Conservation (phyloP, 2,888 invertebrate species). For the Cataglyphis livida region DNA sequence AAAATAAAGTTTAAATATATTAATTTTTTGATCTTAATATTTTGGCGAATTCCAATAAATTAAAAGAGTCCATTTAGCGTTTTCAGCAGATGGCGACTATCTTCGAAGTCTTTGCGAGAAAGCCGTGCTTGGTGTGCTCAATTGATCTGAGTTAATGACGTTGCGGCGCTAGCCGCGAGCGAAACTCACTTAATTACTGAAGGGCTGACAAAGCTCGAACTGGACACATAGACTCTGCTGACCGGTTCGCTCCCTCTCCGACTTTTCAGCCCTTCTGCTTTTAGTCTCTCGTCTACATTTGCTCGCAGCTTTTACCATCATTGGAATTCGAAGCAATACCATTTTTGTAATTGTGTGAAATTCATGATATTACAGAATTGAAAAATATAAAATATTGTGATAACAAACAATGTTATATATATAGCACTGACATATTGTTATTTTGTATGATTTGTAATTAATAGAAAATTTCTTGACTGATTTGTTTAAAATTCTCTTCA, state of each 20-base stretch:
- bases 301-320: constrained; percentile 14
- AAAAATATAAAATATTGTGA: background rate
- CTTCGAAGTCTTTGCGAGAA: constrained; percentile 45
- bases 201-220: constrained; percentile 56
- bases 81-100: constrained; percentile 39
- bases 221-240: constrained; percentile 47
- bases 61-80: background rate
- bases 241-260: constrained; percentile 37
- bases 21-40: constrained; percentile 19
- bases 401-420: background rate
- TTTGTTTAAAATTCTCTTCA: background rate
- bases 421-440: background rate
- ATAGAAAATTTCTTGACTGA: background rate
- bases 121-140: constrained; percentile 49
- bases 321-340: background rate
- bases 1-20: background rate
- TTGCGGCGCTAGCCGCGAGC: constrained; percentile 44
- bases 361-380: constrained; percentile 2
- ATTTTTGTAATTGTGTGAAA: background rate
- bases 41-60: background rate
- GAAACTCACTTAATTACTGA: constrained; percentile 64
- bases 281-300: constrained; percentile 16
- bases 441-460: background rate
- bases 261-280: constrained; percentile 42
- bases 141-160: constrained; percentile 62